Evolutionary conservation across 23 tunicate species (phyloP), one percentile per base, ranked within the genome.

Genomic region (Aplidium turbinatum): DNA sequence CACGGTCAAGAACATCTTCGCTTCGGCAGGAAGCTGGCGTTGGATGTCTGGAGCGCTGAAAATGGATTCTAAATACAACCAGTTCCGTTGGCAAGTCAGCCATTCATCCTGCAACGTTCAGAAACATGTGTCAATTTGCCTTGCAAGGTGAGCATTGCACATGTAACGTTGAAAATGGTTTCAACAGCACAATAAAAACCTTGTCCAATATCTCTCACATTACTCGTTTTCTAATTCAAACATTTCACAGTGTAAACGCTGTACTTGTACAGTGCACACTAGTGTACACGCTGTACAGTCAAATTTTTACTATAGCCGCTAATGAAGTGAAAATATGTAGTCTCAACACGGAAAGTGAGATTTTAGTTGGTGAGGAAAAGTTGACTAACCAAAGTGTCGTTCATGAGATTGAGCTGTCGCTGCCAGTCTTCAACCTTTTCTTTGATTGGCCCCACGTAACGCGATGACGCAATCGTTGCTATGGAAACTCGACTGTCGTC

Each of bases 21-120:
- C 99, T 81, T 95, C 99, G 18, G 99, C 96, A 20, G 99, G 99
- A 42, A 95, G 87, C 72, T 95, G 99, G 13, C 99, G 79, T 75
- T 95, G 99, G 30, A 95, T 95, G 83, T 95, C 99, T 24, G 99
- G 99, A 26, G 99, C 99, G 42, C 92, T 83, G 88, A 95, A 95
- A 80, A 95, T 95, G 38, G 99, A 95, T 45, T 95, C 99, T 23
- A 95, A 71, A 81, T 95, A 95, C 20, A 95, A 85, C 99, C 99
- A 95, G 84, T 89, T 95, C 0, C 99, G 72, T 67, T 95, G 99
- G 63, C 99, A 95, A 6, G 80, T 89, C 78, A 95, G 35, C 99
- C 99, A 95, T 50, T 95, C 99, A 51, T 95, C 99, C 97, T 91
- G 69, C 21, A 69, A 33, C 24, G 29, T 21, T 22, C 20, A 64